Conservation (phyloP, 2,113 vertebrate genomes). For the Felis catus region F.catus_Fca126_mat1.0 CM031419.1:139148001-139148500, state of each 20-base stretch:
- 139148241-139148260: neutral
- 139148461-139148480: neutral
- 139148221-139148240: neutral
- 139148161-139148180: neutral
- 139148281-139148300: neutral
- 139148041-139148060: neutral
- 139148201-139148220: neutral
- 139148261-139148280: neutral
- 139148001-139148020: neutral
- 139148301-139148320: neutral
- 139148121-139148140: neutral
- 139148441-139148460: neutral
- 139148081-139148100: neutral
- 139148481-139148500: neutral
- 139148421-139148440: neutral
- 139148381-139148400: neutral
- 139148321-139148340: neutral
- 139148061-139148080: neutral
- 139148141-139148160: neutral
- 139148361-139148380: neutral
- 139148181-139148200: neutral
- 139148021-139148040: neutral
- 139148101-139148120: slow-evolving; percentile 27
- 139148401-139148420: neutral
- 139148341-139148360: neutral